Percentiles rank a stretch among this genome's conserved stretches.
phyloP scores from a whole-genome alignment of 2,797 vertebrate species.

The Myiotriccus ornatus region DNA sequence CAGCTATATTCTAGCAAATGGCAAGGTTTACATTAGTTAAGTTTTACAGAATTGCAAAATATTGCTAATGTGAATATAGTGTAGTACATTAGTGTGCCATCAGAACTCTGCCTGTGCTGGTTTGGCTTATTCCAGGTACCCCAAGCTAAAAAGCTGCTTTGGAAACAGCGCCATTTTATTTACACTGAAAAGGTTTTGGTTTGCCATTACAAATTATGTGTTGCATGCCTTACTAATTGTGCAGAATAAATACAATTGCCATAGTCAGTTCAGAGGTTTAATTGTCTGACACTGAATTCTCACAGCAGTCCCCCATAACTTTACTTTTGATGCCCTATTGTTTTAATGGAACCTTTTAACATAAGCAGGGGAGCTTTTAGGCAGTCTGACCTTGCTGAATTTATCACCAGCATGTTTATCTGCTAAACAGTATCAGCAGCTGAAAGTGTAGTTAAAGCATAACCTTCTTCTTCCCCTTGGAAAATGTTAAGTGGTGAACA shows the following conservation, averaged over 20 bases:
- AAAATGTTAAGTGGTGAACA: neutral
- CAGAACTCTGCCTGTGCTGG: neutral
- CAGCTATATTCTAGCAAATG: neutral
- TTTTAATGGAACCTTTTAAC: neutral
- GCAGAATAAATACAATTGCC: neutral
- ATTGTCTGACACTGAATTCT: neutral
- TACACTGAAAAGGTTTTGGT: neutral
- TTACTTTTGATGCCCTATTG: neutral
- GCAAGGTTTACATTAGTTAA: neutral
- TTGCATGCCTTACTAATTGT: neutral
- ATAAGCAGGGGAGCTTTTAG: neutral
- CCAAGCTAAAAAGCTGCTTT: neutral
- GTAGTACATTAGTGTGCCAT: neutral
- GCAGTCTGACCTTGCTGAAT: neutral
- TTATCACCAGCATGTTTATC: neutral
- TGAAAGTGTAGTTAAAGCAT: neutral
- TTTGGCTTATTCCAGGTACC: neutral
- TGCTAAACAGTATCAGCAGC: neutral
- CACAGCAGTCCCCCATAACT: neutral
- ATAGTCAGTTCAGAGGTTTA: neutral
- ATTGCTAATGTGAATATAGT: neutral
- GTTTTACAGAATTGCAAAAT: neutral
- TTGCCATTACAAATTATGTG: neutral
- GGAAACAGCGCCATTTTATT: neutral
- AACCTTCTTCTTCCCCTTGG: neutral